A percentile compares a stretch with the other conserved stretches of the same genome.
Evolutionary conservation across 2,113 vertebrate genomes (phyloP).

Genomic region (Opisthocomus hoazin): DNA sequence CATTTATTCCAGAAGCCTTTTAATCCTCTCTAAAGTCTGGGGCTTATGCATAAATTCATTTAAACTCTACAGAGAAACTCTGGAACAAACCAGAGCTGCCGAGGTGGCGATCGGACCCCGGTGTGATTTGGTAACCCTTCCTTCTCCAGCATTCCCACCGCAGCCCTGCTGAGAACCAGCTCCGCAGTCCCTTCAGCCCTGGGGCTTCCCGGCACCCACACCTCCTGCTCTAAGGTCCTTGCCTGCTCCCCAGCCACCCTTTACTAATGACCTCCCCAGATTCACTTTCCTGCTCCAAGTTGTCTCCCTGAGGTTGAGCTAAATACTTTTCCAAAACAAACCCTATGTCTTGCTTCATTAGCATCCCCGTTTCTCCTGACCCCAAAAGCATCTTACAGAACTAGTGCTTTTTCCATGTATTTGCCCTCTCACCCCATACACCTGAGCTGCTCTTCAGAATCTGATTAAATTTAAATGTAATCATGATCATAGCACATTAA

Average conservation of each 20-base stretch:
- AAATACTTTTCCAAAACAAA: background rate
- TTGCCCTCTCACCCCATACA: background rate
- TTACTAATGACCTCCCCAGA: background rate
- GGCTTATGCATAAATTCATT: background rate
- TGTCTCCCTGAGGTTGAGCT: background rate
- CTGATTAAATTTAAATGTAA: background rate
- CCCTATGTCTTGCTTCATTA: background rate
- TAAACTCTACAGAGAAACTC: background rate
- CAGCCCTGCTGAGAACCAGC: background rate
- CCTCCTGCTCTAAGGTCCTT: background rate
- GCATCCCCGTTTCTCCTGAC: background rate
- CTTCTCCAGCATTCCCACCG: background rate
- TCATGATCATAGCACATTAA: background rate
- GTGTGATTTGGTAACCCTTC: background rate
- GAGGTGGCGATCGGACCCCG: background rate
- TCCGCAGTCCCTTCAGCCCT: background rate
- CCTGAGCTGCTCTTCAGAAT: background rate
- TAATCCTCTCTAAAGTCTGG: background rate
- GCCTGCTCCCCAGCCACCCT: background rate
- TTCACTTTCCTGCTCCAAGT: background rate
- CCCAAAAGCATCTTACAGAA: background rate
- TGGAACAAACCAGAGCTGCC: background rate
- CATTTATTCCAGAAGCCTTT: background rate
- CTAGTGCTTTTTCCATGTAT: background rate
- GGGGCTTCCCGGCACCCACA: fast-evolving